phyloP scores from a whole-genome alignment of 2,113 vertebrate species.

The Crocuta crocuta region DNA sequence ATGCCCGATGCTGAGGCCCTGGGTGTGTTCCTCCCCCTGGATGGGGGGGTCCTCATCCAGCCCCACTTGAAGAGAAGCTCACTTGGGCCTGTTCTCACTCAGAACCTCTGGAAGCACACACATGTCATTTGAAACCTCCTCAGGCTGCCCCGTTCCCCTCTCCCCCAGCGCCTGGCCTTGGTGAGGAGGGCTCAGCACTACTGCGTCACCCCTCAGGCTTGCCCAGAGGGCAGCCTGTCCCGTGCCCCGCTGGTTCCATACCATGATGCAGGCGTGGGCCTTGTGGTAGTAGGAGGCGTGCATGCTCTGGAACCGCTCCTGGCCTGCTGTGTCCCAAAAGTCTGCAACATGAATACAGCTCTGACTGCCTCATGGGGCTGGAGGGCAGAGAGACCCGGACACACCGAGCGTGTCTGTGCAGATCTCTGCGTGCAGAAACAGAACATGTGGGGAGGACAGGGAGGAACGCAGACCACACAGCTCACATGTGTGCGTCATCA shows the following conservation, averaged over 20 bases:
- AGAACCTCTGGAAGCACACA: neutral
- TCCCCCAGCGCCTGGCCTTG: neutral
- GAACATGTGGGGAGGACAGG: accelerated
- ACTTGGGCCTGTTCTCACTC: neutral
- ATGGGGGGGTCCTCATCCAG: neutral
- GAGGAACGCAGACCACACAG: neutral
- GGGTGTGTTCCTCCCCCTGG: neutral
- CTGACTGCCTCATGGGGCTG: neutral
- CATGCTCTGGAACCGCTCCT: slow-evolving; percentile 98
- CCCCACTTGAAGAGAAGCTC: neutral
- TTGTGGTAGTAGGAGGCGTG: slow-evolving; percentile 98
- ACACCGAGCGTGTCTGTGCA: neutral
- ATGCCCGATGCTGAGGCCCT: neutral
- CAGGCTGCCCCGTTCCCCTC: neutral
- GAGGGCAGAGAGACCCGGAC: neutral
- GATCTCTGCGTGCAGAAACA: neutral
- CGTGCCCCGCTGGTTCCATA: slow-evolving; percentile 77
- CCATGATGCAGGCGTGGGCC: slow-evolving; percentile 98
- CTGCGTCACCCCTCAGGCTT: neutral
- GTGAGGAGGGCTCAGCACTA: neutral
- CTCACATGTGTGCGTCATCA: accelerated
- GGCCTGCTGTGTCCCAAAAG: slow-evolving; percentile 98
- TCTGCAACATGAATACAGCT: slow-evolving; percentile 86
- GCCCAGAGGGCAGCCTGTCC: neutral
- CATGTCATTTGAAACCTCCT: neutral